phyloP scores from a whole-genome alignment of 2,888 invertebrate species.

The Phortica magna region DNA sequence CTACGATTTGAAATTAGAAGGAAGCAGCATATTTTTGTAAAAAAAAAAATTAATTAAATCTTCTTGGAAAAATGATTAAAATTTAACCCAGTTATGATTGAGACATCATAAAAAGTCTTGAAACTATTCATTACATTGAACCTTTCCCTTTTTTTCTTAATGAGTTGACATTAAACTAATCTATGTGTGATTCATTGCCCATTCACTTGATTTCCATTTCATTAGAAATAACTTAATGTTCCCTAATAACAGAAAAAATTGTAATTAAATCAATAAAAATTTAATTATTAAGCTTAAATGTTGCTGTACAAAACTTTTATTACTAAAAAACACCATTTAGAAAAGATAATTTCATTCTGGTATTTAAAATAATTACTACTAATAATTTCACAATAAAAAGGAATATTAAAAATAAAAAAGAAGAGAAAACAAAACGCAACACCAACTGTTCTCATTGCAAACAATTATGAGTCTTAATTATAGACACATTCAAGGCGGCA shows the following conservation, averaged over 20 bases:
- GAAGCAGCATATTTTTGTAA: too few relatives aligned
- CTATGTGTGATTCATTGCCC: too few relatives aligned
- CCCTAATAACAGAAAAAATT: constrained; percentile 49
- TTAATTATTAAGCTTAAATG: constrained; percentile 57
- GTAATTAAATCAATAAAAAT: constrained; percentile 71
- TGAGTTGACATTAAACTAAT: too few relatives aligned
- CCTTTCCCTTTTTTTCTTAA: too few relatives aligned
- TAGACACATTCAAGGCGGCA: not conserved
- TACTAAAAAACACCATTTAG: constrained; percentile 12
- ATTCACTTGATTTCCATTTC: not conserved
- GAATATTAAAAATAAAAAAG: not conserved
- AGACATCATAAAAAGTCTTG: too few relatives aligned
- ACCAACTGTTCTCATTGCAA: constrained; percentile 1
- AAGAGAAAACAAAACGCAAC: not conserved
- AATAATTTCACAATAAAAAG: constrained; percentile 26
- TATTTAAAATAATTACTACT: constrained; percentile 22
- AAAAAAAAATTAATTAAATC: too few relatives aligned
- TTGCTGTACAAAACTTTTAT: not conserved
- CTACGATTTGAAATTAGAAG: too few relatives aligned
- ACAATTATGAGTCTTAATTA: constrained; percentile 16
- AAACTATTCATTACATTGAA: too few relatives aligned
- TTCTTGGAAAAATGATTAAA: too few relatives aligned
- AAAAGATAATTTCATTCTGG: constrained; percentile 20
- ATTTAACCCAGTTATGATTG: too few relatives aligned
- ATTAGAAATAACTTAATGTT: not conserved